Conservation (phyloP, 2,797 vertebrate species). For the Acomys russatus region DNA sequence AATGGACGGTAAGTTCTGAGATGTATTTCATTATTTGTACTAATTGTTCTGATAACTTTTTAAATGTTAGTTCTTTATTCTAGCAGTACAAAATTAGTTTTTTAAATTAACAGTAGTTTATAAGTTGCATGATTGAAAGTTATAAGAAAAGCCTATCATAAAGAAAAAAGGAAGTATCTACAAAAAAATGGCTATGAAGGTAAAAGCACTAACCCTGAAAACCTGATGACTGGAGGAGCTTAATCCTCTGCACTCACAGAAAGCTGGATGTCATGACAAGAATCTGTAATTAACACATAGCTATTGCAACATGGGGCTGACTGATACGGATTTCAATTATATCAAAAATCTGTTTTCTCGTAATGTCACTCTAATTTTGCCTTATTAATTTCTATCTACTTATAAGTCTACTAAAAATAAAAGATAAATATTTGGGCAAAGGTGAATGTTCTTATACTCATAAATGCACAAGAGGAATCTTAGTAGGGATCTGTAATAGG, state of each 20-base stretch:
- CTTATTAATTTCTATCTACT: slow-evolving; percentile 2
- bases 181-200: not conserved
- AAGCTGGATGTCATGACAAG: not conserved
- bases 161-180: not conserved
- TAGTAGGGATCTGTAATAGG: not conserved
- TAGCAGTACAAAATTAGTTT: not conserved
- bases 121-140: not conserved
- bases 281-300: not conserved
- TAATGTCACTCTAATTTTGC: not conserved
- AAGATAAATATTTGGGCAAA: not conserved
- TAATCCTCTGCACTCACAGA: not conserved
- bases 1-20: not conserved
- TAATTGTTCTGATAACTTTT: not conserved
- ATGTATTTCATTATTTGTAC: slow-evolving; percentile 5
- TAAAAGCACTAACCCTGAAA: not conserved
- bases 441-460: not conserved
- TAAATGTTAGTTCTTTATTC: not conserved
- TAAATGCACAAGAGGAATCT: not conserved
- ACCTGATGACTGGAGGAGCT: not conserved
- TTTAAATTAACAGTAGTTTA: not conserved
- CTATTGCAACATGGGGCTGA: not conserved
- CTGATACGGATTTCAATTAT: not conserved
- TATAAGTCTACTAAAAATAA: not conserved
- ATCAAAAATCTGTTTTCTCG: not conserved
- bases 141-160: not conserved